phyloP scores from a whole-genome alignment of 2,888 invertebrate species.

The Epinotia brunnichana region DNA sequence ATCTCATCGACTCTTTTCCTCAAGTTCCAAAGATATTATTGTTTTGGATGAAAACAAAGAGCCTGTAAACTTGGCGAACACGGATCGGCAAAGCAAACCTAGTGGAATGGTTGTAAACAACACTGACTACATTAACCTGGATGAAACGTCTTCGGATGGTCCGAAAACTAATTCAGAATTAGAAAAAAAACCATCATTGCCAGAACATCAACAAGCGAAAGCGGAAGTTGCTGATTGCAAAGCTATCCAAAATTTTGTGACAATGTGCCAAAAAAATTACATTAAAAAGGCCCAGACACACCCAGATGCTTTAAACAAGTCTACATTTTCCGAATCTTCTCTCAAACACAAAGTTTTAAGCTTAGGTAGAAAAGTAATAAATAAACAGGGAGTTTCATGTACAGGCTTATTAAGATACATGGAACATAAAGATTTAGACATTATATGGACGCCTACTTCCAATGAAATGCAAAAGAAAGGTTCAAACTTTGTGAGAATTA shows the following conservation, averaged over 20 bases:
- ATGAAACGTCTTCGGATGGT: constrained; percentile 58
- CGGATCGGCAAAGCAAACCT: constrained; percentile 5
- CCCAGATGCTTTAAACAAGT: constrained; percentile 45
- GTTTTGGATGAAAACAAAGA: constrained; percentile 47
- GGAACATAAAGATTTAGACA: constrained; percentile 67
- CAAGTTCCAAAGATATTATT: constrained; percentile 56
- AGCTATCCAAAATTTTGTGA: constrained; percentile 62
- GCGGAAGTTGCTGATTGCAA: constrained; percentile 51
- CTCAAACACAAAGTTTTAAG: constrained; percentile 72
- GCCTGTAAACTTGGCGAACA: background rate
- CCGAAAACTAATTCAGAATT: background rate
- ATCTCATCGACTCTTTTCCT: constrained; percentile 56
- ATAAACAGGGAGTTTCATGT: constrained; percentile 61
- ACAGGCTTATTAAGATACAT: constrained; percentile 69
- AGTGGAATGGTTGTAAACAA: constrained; percentile 33
- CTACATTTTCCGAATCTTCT: constrained; percentile 53
- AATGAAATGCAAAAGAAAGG: constrained; percentile 49
- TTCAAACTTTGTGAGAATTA: constrained; percentile 60
- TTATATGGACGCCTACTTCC: constrained; percentile 61
- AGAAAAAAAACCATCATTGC: background rate
- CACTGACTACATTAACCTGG: constrained; percentile 64
- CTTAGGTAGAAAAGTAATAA: constrained; percentile 71
- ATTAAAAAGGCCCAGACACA: constrained; percentile 53
- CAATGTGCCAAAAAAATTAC: constrained; percentile 61
- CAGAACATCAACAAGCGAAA: constrained; percentile 26